Conservation (phyloP, 2,888 invertebrate genomes). For the Agrotis clavis region DNA sequence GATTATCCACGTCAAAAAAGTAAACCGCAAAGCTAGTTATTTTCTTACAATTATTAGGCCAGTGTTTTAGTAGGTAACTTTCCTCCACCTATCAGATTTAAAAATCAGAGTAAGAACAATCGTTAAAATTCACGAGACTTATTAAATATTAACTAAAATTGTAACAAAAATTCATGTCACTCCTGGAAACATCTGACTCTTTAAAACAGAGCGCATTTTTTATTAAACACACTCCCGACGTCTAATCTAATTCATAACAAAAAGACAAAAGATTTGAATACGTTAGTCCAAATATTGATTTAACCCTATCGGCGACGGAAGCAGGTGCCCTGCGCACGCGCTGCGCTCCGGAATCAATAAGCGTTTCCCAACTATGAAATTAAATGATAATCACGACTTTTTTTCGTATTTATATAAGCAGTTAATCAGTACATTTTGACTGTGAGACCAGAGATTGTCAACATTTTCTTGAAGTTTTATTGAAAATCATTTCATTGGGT, state of each 20-base stretch:
- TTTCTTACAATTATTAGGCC: background rate
- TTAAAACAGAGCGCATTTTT: conserved; percentile 44
- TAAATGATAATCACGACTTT: conserved; percentile 90
- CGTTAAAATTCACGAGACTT: background rate
- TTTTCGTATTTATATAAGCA: conserved; percentile 86
- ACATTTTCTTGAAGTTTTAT: conserved; percentile 65
- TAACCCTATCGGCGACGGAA: conserved; percentile 90
- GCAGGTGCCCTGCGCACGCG: conserved; percentile 89
- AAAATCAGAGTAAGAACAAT: background rate
- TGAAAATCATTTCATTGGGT: background rate
- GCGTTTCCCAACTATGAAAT: conserved; percentile 89
- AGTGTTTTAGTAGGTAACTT: background rate
- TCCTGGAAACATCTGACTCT: conserved; percentile 41
- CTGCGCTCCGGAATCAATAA: conserved; percentile 84
- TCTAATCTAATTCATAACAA: conserved; percentile 72
- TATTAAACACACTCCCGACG: conserved; percentile 59
- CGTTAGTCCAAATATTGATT: conserved; percentile 90
- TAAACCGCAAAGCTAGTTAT: background rate
- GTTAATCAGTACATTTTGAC: conserved; percentile 85
- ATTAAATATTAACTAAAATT: background rate
- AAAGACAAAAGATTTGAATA: conserved; percentile 85
- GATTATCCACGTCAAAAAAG: background rate
- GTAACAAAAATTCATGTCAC: background rate
- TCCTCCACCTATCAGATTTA: no score
- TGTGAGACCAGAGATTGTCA: conserved; percentile 72